Evolutionary conservation across 1,140 invertebrate genomes (phyloP), one percentile per base, ranked within the genome.

Genomic region (Heliconius hermathena): DNA sequence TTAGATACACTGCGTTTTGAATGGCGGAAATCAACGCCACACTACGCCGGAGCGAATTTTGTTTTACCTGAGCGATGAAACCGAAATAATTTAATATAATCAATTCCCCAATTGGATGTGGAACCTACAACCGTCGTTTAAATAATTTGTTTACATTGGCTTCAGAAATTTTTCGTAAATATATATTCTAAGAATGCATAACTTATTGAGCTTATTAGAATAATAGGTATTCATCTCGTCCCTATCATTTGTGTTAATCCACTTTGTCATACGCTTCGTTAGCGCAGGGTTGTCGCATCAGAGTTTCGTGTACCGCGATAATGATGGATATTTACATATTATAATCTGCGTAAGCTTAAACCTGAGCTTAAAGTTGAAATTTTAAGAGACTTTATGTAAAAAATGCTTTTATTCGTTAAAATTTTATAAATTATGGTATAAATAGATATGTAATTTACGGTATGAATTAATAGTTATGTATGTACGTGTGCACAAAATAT

Each of bases 261-360:
- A 78, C 49, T 78, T 73, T 73, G 71, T 78, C 22, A 78, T 36
- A 78, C 70, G 76, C 76, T 60, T 78, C 76, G 76, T 78, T 78
- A 73, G 46, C 36, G n/a, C 76, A 78, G 76, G 76, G 76, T 6
- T 78, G 76, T n/a, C 36, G 46, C 74, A n/a, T 9, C 60, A 5
- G 57, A 66, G 60, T 66, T 66, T 66, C 60, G 22, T 66, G 11
- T 66, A 29, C n/a, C 54, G 54, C 60, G 60, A 66, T 66, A 66
- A 66, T 66, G 60, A 66, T n/a, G 60, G 9, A 66, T 29, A 66
- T 66, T 66, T 66, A 66, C 60, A 66, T 66, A 66, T 29, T 66
- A 66, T 66, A 66, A 66, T 66, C 60, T 66, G 22, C 1, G 26
- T 29, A 26, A 66, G 60, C 26, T 66, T 26, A 6, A 26, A 29